Evolutionary conservation across 2,888 invertebrate species (phyloP), one percentile per base, ranked within the genome.

Genomic region (Chymomyza procnemis): DNA sequence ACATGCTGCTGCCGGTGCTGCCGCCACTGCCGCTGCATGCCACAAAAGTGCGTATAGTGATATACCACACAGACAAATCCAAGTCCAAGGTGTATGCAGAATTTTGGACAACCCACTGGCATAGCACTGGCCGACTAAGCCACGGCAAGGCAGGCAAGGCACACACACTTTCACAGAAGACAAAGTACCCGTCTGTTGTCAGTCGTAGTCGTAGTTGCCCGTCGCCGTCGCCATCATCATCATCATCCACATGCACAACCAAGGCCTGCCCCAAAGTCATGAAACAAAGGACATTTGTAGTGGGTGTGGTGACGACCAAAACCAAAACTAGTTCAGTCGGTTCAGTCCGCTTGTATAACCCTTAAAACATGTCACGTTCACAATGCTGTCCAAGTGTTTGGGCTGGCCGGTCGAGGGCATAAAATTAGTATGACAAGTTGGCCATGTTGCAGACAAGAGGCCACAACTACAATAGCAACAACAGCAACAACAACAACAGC

Each of bases 341-440:
- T 41, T 41, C 34, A 41, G 34, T 41, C 34, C 34, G 34, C 12
- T 41, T 41, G 34, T 41, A 41, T 12, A 41, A 41, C 34, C 34
- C 34, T 26, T 41, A 41, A 41, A 41, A 12, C 34, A 41, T 41
- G 34, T 41, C 34, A 41, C 34, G 34, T 41, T 41, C 34, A 41
- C 34, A 41, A 41, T 41, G 34, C 34, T 50, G 50, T 50, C 50
- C 50, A 41, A 50, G 50, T 50, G 50, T 64, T 48, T 14, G 63
- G 52, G 19, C 0, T 6, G 58, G 58, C 18, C 54, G 19, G 58
- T 21, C 54, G 19, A 56, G 63, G 34, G 74, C 76, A 73, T 76
- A 74, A 80, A 80, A 80, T 80, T 80, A 80, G 80, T 80, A 78
- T 80, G 83, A 78, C 79, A 83, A 83, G 83, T 83, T 83, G 83